Evolutionary conservation across 92 coral and sea anemone species (phyloP).

Genomic region (Pocillopora meandrina): DNA sequence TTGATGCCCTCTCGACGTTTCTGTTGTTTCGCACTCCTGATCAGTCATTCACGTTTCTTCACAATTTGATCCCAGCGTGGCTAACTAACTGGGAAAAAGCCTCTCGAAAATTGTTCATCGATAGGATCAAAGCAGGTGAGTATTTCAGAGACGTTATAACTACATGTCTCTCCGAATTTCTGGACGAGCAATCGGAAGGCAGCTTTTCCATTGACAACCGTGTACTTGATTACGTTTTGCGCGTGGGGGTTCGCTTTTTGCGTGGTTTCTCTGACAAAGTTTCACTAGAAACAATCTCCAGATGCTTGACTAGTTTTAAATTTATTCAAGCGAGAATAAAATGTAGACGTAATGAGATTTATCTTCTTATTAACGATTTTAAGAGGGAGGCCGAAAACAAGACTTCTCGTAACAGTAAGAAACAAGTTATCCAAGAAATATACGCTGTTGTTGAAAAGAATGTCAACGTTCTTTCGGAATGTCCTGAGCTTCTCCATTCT

Average conservation of each 20-base stretch:
- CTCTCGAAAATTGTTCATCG: constrained; percentile 18
- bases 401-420: neutral
- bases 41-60: constrained; percentile 6
- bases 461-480: neutral
- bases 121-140: constrained; percentile 11
- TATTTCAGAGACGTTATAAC: constrained; percentile 20
- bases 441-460: constrained; percentile 2
- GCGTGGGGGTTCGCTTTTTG: neutral
- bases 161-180: neutral
- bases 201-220: neutral
- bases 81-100: neutral
- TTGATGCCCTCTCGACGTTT: constrained; percentile 15
- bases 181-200: neutral
- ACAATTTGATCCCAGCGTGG: constrained; percentile 32
- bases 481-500: constrained; percentile 13
- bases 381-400: neutral
- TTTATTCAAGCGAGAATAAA: constrained; percentile 24
- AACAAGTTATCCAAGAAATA: neutral
- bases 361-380: neutral
- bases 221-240: constrained; percentile 9
- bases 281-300: constrained; percentile 1
- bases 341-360: neutral
- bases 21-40: neutral
- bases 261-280: neutral
- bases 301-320: constrained; percentile 34